Evolutionary conservation across 2,113 vertebrate species (phyloP), one percentile per base, ranked within the genome.

Genomic region (Scortum barcoo): DNA sequence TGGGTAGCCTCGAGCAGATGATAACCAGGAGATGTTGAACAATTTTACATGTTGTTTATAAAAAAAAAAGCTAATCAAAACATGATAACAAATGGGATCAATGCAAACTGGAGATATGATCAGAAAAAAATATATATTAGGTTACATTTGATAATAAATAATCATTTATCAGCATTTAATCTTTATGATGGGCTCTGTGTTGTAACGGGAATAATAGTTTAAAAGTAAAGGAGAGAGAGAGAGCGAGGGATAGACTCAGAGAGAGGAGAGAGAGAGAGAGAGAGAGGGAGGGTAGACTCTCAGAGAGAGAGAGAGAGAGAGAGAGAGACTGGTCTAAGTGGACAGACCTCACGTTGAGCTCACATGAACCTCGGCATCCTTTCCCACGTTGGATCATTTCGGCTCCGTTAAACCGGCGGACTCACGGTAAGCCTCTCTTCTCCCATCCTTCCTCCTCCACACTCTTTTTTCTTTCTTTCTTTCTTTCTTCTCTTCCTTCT

Each of bases 311-410:
- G 50, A 62, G 12, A 50, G 33, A 62, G 67, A n/a, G 24, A 54
- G 76, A 36, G 74, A 68, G 58, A 44, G 75, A n/a, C 53, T 51
- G 30, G 76, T 67, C 58, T 81, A 77, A 89, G 87, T 84, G 88
- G 88, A 86, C 84, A 85, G 90, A 93, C 75, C 86, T 88, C 86
- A 75, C 80, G 72, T 54, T 76, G 75, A 73, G 86, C 87, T 88
- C 88, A 81, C 65, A 84, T 82, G 78, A 91, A 88, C 83, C 91
- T 86, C 89, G 40, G 85, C 84, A 72, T 89, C 78, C 28, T 78
- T 74, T 70, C 82, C 79, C 83, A 73, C 83, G 74, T 69, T 69
- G 89, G 88, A 81, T 78, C 74, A 26, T 85, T 84, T 83, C 51
- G 72, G 70, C 89, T 82, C 75, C 81, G 68, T 44, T 81, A 61